Evolutionary conservation across 2,113 vertebrate genomes (phyloP), one percentile per base, ranked within the genome.

Genomic region (Sardina pilchardus): DNA sequence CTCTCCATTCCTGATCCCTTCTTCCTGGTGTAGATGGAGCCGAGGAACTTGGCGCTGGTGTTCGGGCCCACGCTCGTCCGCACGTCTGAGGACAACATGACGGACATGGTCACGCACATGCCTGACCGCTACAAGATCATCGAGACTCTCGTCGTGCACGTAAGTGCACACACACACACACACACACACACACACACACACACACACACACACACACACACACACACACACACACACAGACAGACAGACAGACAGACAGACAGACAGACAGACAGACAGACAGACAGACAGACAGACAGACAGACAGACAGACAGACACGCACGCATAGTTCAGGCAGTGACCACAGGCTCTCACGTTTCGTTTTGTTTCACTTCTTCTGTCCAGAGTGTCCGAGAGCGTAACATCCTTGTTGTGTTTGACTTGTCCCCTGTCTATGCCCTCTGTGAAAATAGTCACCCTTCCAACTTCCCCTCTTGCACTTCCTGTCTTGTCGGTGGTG

Each of bases 71-170:
- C 98, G 0, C 91, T 99, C 90, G 98, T 99, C 84, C 93, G 98
- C 17, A 99, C 97, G 0, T 99, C 98, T 0, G 98, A 99, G 91
- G 98, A 99, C 95, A 99, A 98, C 92, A 99, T 99, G 98, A 98
- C 95, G 0, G 97, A 99, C 93, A 99, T 99, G 98, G 98, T 99
- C 91, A 99, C 97, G 0, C 98, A 99, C 93, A 99, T 99, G 98
- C 97, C 98, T 0, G 98, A 99, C 92, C 97, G 97, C 88, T 99
- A 99, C 93, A 99, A 98, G 86, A 99, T 99, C 6, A 96, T 99
- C 84, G 98, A 99, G 93, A 99, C 97, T 0, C 95, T 99, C 45
- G 98, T 99, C 92, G 94, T 98, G 89, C 97, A 99, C 0, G 98
- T 99, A 92, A 94, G 96, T 85, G 0, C 8, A 12, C 59, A 30